Evolutionary conservation across 2,797 vertebrate species (phyloP), one percentile per base, ranked within the genome.

Genomic region (Pempheris klunzingeri): DNA sequence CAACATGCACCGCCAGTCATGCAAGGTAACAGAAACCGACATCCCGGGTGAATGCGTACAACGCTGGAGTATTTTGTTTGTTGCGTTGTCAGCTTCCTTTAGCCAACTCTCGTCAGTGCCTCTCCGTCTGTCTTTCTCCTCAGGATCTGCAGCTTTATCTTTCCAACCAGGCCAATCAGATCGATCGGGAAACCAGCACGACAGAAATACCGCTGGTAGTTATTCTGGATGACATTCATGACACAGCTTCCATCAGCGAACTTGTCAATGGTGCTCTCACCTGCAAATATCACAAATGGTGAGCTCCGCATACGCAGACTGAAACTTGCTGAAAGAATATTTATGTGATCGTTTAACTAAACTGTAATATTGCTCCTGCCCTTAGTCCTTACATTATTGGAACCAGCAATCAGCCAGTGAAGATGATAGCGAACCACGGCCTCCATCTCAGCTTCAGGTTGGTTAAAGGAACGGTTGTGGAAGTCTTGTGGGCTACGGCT

Each of bases 211-310:
- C 98, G 0, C 92, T 99, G 87, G 97, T 99, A 15, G 94, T 99
- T 54, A 96, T 99, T 11, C 90, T 99, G 86, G 98, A 99, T 0
- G 98, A 99, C 85, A 95, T 99, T 75, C 96, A 96, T 0, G 97
- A 98, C 67, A 94, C 96, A 0, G 96, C 94, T 34, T 96, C 98
- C 81, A 95, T 99, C 91, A 99, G 98, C 1, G 98, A 99, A 88
- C 96, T 99, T 0, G 97, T 99, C 76, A 99, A 99, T 0, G 97
- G 98, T 0, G 98, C 98, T 0, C 96, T 99, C 66, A 99, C 98
- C 79, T 99, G 98, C 97, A 99, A 99, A 95, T 99, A 99, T 88
- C 98, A 99, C 90, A 99, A 99, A 97, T 99, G 98, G 98, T 99
- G 89, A 96, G 94, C 32, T 32, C 14, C 6, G 4, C 12, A 12